Evolutionary conservation across 2,113 vertebrate genomes (phyloP).

Genomic region (Psittacus erithacus): DNA sequence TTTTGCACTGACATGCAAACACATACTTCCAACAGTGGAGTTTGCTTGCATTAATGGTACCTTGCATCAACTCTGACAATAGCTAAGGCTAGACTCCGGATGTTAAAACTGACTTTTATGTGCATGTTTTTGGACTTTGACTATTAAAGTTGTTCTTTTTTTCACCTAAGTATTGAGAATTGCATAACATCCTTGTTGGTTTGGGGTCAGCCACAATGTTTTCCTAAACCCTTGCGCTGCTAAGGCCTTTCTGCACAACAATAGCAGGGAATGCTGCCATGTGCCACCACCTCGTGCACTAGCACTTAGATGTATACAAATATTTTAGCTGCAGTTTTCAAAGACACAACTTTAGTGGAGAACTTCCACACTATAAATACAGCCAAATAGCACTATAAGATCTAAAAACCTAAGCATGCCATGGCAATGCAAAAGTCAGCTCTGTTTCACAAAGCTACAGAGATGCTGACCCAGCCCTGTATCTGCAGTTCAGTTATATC

Average conservation of each 20-base stretch:
- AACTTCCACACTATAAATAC: neutral
- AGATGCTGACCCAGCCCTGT: neutral
- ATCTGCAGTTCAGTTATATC: neutral
- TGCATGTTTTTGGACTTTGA: neutral
- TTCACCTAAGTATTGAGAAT: neutral
- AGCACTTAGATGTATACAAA: neutral
- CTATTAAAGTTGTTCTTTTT: neutral
- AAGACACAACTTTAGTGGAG: neutral
- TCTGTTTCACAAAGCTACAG: neutral
- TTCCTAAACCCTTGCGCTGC: neutral
- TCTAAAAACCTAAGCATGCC: neutral
- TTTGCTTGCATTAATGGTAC: neutral
- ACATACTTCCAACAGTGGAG: neutral
- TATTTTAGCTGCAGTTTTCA: constrained; percentile 4
- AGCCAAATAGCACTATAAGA: neutral
- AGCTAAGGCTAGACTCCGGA: neutral
- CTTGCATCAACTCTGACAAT: neutral
- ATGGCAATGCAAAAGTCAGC: neutral
- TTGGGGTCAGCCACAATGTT: neutral
- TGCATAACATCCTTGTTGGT: neutral
- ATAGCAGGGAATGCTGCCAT: neutral
- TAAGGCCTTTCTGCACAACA: neutral
- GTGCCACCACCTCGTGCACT: neutral
- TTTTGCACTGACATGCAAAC: neutral
- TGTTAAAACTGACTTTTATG: neutral